Percentiles rank a stretch among this genome's conserved stretches.
These are phyloP conservation scores for Indicator maculatus DNA, from an alignment of 2,113 vertebrate genomes.

Conservation along the genomic window DNA sequence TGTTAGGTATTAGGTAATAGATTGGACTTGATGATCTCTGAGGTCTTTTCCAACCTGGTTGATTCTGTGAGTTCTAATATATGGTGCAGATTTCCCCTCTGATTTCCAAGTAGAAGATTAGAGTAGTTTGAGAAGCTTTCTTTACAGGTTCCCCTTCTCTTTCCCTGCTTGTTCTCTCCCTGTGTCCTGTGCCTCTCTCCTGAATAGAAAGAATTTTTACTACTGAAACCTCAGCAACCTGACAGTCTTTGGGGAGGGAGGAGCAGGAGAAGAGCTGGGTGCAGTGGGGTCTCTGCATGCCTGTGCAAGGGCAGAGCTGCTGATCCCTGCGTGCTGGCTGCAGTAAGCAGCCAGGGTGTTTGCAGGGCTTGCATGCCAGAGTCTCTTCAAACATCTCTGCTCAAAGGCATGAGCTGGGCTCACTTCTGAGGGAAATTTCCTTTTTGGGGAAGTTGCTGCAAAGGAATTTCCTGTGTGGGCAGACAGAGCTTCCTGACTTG, in stretches of 20 bases:
- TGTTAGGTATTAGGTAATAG: too few relatives aligned
- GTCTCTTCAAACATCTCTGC: conserved; percentile 77
- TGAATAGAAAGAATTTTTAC: background rate
- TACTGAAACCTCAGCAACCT: background rate
- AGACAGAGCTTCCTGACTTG: conserved; percentile 95
- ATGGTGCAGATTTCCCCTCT: background rate
- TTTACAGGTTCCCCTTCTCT: background rate
- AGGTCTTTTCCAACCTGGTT: too few relatives aligned
- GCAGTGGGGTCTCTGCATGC: background rate
- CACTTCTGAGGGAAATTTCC: conserved; percentile 97
- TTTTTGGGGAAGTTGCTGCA: conserved; percentile 96
- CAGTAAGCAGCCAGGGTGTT: conserved; percentile 52
- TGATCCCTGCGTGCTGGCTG: background rate
- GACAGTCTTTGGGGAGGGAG: background rate
- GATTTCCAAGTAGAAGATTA: background rate
- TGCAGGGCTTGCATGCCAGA: conserved; percentile 70
- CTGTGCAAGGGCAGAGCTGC: background rate
- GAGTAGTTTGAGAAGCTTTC: background rate
- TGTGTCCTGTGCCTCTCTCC: background rate
- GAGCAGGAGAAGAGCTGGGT: background rate
- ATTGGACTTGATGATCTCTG: too few relatives aligned
- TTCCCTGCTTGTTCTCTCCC: background rate
- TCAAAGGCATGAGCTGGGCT: conserved; percentile 82
- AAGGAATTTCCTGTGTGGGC: conserved; percentile 99
- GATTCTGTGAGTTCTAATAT: background rate